Evolutionary conservation across 23 tunicate species (phyloP), one percentile per base, ranked within the genome.

Genomic region (Styela plicata): DNA sequence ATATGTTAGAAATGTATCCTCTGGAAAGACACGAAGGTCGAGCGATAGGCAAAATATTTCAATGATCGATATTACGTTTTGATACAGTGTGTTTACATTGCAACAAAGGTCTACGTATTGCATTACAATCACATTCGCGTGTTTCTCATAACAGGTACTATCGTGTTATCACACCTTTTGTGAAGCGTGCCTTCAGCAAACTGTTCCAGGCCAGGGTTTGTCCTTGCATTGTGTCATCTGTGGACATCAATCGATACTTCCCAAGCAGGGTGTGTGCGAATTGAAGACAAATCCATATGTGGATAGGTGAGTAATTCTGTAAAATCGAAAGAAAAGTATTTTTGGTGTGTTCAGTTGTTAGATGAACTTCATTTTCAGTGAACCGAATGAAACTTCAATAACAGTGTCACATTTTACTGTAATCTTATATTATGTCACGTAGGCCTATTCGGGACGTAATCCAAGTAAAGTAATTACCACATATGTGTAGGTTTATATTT

Each of bases 151-250:
- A 66, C 78, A 73, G 78, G 52, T 73, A 73, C 25, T 73, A 73
- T 32, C 78, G 44, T 73, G 78, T 2, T 73, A 32, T 34, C 78
- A 73, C 52, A 73, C 78, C 52, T 73, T 32, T 1, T 73, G 78
- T 73, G 52, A 32, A 34, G 52, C 52, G 25, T 73, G 78, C 2
- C 78, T 73, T 73, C 78, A 31, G 36, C 17, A 73, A 22, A 73
- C 26, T 23, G 24, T 32, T 73, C 78, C 78, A 20, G 52, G 52
- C 17, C 44, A 73, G 32, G 52, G 78, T 7, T 73, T 73, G 1
- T 32, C 78, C 26, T 24, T 73, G 1, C 78, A 73, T 34, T 73
- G 78, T 31, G 78, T 73, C 17, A 29, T 73, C 1, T 73, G 78
- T 22, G 78, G 78, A 29, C 78, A 73, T 22, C 78, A 73, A 31